phyloP scores from a whole-genome alignment of 2,888 invertebrate genomes.

The Diplolepis rosae region DNA sequence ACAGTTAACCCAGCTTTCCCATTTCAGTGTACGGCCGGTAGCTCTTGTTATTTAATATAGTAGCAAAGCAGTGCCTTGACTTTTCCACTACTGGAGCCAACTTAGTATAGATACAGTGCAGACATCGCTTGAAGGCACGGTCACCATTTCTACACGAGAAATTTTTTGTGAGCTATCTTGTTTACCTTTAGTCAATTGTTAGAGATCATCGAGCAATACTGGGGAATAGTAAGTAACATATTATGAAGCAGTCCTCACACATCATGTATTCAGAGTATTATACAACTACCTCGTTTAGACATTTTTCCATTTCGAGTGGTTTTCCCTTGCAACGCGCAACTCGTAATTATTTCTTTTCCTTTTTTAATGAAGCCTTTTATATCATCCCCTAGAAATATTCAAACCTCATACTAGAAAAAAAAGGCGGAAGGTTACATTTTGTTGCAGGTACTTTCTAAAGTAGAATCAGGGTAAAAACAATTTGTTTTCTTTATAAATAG shows the following conservation, averaged over 20 bases:
- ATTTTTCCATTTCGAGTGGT: neutral
- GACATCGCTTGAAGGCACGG: constrained; percentile 58
- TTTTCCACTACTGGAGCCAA: constrained; percentile 42
- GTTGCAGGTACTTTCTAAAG: no score
- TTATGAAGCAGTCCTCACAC: neutral
- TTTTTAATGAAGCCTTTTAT: neutral
- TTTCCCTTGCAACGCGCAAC: neutral
- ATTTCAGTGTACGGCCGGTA: constrained; percentile 40
- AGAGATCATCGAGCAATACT: constrained; percentile 50
- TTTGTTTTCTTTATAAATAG: neutral
- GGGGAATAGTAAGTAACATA: constrained; percentile 39
- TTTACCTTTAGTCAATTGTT: constrained; percentile 64
- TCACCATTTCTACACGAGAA: constrained; percentile 50
- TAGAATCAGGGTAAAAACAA: no score
- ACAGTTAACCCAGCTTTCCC: constrained; percentile 7
- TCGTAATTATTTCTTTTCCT: neutral
- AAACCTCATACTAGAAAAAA: no score
- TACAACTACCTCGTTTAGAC: constrained; percentile 3
- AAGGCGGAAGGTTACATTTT: no score
- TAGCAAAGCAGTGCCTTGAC: constrained; percentile 32
- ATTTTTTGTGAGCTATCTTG: constrained; percentile 63
- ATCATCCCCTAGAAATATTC: constrained; percentile 3
- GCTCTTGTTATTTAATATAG: constrained; percentile 62
- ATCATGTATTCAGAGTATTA: neutral
- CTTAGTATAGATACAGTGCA: constrained; percentile 47